Base-by-base conservation (phyloP, 2,888 invertebrate species). In the Psococerastis gibbosa region DNA sequence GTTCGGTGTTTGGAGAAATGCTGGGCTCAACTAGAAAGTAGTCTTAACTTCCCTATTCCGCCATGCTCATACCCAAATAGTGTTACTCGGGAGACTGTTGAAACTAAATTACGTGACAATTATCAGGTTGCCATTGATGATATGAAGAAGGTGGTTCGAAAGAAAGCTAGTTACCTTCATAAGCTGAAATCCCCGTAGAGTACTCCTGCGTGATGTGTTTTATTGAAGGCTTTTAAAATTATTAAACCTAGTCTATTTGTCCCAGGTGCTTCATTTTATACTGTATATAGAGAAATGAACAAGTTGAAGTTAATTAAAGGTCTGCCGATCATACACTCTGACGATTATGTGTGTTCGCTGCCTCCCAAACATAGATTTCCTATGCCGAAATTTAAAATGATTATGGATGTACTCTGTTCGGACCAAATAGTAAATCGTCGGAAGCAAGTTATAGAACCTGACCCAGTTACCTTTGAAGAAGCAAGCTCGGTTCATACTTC, bases 291-390 rank as follows among this genome's bases (percentile, higher is more conserved):
- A n/a, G n/a, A n/a, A n/a, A n/a, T n/a, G n/a, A n/a, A n/a, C n/a
- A n/a, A n/a, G n/a, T n/a, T n/a, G n/a, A n/a, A n/a, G n/a, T n/a
- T n/a, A 43, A 13, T 27, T 43, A 9, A 2, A 22, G 41, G 43
- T 17, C 43, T 50, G 8, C 50, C 50, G 18, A 50, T 50, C n/a
- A 32, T 50, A 31, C 50, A 50, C 45, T 45, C 47, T 15, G 27
- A 49, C 46, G 48, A 46, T 22, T 50, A 50, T 42, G 50, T 49
- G 9, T 50, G 50, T 46, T 33, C 45, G 3, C 45, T 50, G 22
- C 50, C 50, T 22, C 47, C 47, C 5, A 48, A 48, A 2, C 50
- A 50, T 42, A 43, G 50, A 22, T 50, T 50, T 43, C 50, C 50
- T 2, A 50, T 50, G 50, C 32, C 31, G 22, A 50, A 50, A 27